These are phyloP conservation scores for Tetramorium parvispinum DNA, from an alignment of 1,140 invertebrate species.

Conservation along the genomic window DNA sequence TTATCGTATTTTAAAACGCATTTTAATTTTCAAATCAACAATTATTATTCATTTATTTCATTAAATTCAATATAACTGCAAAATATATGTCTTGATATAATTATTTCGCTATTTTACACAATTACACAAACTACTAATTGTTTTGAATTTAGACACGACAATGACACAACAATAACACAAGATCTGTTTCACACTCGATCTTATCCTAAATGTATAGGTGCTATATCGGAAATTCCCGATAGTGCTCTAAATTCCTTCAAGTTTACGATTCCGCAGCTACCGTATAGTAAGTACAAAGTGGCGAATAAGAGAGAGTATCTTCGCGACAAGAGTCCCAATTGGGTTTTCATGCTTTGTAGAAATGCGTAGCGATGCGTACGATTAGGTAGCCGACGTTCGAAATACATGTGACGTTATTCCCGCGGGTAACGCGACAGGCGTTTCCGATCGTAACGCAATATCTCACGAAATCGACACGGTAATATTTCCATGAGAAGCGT, in stretches of 20 bases:
- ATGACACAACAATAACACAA: not conserved
- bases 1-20: not conserved
- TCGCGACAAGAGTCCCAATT: slow-evolving; percentile 42
- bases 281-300: not conserved
- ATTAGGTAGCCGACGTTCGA: slow-evolving; percentile 45
- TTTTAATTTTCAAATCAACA: not conserved
- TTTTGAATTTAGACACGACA: not conserved
- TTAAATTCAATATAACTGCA: not conserved
- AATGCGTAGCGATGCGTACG: slow-evolving; percentile 60
- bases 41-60: not conserved
- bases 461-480: slow-evolving; percentile 64
- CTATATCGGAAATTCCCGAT: slow-evolving; percentile 5
- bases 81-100: not conserved
- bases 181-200: not conserved
- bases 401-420: slow-evolving; percentile 49
- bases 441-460: slow-evolving; percentile 61
- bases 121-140: not conserved
- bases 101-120: not conserved
- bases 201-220: not conserved
- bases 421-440: slow-evolving; percentile 56
- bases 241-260: slow-evolving; percentile 21
- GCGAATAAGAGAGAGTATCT: slow-evolving; percentile 19
- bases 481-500: slow-evolving; percentile 69
- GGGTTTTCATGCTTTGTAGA: slow-evolving; percentile 44
- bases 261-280: slow-evolving; percentile 40